Percentiles rank a stretch among this genome's conserved stretches.
Conservation (phyloP, 2,797 vertebrate genomes). For the Melanitta fusca region DNA sequence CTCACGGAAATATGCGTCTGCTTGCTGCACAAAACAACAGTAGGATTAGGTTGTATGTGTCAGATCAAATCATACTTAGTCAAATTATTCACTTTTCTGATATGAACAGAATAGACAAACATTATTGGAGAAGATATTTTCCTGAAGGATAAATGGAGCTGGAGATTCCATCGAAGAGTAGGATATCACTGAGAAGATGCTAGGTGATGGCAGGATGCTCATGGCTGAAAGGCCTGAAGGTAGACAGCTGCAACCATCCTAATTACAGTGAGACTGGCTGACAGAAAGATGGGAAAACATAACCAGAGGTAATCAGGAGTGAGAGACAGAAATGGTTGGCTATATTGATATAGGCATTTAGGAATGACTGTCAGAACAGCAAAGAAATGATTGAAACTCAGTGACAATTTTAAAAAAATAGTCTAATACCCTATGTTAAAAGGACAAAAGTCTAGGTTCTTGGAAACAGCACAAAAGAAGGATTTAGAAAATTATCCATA, state of each 20-base stretch:
- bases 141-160: slow-evolving; percentile 15
- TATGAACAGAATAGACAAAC: slow-evolving; percentile 3
- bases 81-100: slow-evolving; percentile 17
- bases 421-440: neutral
- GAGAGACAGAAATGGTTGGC: neutral
- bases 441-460: neutral
- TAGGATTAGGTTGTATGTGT: slow-evolving; percentile 5
- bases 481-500: neutral
- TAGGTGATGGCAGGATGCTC: neutral
- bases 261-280: neutral
- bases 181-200: slow-evolving; percentile 25
- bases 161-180: neutral
- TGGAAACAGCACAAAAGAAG: neutral
- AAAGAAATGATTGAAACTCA: neutral
- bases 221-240: neutral
- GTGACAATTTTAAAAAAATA: neutral
- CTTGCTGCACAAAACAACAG: neutral
- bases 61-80: slow-evolving; percentile 31
- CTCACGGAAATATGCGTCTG: neutral
- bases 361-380: neutral
- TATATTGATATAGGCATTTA: neutral
- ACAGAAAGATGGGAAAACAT: slow-evolving; percentile 6
- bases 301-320: neutral
- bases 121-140: neutral
- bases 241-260: neutral